Evolutionary conservation across 2,113 vertebrate species (phyloP).

Genomic region (Irena cyanogastra): DNA sequence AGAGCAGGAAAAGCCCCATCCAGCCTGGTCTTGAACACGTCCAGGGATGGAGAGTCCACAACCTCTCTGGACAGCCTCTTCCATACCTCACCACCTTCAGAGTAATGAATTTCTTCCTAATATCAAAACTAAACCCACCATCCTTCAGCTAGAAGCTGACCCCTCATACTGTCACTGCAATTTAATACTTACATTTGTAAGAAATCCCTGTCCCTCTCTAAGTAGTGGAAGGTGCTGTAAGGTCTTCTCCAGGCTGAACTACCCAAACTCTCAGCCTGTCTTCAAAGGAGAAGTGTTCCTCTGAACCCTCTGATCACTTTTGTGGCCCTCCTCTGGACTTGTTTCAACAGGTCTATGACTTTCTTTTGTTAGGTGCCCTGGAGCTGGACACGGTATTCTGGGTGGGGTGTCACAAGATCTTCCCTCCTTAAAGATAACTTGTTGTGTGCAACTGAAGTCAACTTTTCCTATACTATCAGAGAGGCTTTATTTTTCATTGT

Average conservation of each 20-base stretch:
- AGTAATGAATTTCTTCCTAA: background rate
- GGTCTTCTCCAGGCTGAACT: background rate
- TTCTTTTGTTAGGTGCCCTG: fast-evolving
- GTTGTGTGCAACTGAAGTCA: background rate
- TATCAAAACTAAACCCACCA: background rate
- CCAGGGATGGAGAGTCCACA: background rate
- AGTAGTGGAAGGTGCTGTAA: background rate
- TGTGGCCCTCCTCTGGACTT: background rate
- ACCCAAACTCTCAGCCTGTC: background rate
- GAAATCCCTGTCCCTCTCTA: background rate
- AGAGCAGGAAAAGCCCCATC: background rate
- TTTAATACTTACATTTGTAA: background rate
- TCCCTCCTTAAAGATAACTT: background rate
- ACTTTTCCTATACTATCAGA: background rate
- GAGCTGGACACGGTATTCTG: background rate
- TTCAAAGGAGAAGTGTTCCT: background rate
- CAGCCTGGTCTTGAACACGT: background rate
- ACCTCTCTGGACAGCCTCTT: background rate
- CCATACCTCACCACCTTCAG: too few relatives aligned
- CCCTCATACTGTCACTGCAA: background rate
- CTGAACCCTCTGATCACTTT: background rate
- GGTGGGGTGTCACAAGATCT: background rate
- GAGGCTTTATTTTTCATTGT: background rate
- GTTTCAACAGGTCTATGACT: background rate
- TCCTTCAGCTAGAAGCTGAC: background rate